Percentiles rank a stretch among this genome's conserved stretches.
phyloP scores from a whole-genome alignment of 2,797 vertebrate species.

The Girardinus metallicus region DNA sequence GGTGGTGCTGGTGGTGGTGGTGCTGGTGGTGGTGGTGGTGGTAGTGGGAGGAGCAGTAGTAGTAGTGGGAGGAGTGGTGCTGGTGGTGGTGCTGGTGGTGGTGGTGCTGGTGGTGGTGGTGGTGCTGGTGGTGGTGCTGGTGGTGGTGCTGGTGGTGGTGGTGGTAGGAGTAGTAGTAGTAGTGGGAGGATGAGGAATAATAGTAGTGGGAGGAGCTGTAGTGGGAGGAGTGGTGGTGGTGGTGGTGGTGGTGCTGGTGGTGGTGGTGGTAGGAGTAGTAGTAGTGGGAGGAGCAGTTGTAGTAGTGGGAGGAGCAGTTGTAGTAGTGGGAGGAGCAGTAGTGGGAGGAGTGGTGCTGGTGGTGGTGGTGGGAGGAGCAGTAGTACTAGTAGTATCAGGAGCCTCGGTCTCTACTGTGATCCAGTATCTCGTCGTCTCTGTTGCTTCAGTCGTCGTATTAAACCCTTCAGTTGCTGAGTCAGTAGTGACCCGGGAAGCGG shows the following conservation, averaged over 20 bases:
- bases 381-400: too few species aligned
- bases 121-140: fast-evolving
- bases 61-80: background rate
- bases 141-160: fast-evolving
- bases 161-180: background rate
- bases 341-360: too few species aligned
- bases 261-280: too few species aligned
- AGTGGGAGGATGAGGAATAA: fast-evolving
- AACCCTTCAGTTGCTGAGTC: too few species aligned
- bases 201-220: too few species aligned
- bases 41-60: background rate
- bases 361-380: too few species aligned
- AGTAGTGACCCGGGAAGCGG: too few species aligned
- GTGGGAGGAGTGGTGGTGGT: fast-evolving
- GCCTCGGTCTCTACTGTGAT: background rate
- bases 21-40: fast-evolving
- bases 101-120: fast-evolving
- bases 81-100: fast-evolving
- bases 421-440: too few species aligned
- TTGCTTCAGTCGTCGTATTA: too few species aligned
- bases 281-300: fast-evolving
- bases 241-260: fast-evolving
- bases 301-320: background rate
- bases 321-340: too few species aligned
- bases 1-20: too few species aligned